These are phyloP conservation scores for Chrysolina haemoptera DNA, from an alignment of 2,888 invertebrate species.

Conservation along the genomic window DNA sequence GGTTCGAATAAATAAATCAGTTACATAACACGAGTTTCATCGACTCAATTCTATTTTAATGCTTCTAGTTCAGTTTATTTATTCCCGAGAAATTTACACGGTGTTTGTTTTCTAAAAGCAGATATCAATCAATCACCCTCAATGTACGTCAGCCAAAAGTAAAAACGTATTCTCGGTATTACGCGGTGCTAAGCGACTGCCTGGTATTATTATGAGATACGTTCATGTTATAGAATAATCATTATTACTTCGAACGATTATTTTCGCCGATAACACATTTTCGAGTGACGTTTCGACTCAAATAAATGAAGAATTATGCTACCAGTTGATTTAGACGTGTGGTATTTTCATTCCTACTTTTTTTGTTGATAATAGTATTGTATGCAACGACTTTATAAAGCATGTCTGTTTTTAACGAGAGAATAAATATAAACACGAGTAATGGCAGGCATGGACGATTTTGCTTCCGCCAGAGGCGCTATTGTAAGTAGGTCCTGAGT, in stretches of 20 bases:
- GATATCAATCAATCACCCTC: neutral
- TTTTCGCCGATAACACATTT: neutral
- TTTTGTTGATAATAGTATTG: too few species aligned
- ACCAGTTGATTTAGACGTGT: too few species aligned
- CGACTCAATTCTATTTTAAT: conserved; percentile 1
- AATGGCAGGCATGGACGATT: too few species aligned
- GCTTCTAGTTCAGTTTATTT: conserved; percentile 2
- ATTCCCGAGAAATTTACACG: neutral
- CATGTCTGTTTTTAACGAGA: too few species aligned
- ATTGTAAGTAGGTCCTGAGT: too few species aligned
- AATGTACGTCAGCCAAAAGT: neutral
- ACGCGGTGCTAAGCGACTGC: neutral
- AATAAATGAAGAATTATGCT: too few species aligned
- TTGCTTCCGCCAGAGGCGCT: too few species aligned
- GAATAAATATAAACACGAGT: too few species aligned
- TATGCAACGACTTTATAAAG: too few species aligned
- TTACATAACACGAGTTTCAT: conserved; percentile 13
- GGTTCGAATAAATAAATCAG: neutral
- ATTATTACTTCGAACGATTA: neutral
- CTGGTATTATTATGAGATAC: neutral
- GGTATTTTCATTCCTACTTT: too few species aligned
- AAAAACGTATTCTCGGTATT: conserved; percentile 2
- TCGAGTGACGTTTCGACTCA: neutral
- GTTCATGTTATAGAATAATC: neutral
- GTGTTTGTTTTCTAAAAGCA: neutral